phyloP scores from a whole-genome alignment of 2,888 invertebrate genomes.

The Anorthoa munda region DNA sequence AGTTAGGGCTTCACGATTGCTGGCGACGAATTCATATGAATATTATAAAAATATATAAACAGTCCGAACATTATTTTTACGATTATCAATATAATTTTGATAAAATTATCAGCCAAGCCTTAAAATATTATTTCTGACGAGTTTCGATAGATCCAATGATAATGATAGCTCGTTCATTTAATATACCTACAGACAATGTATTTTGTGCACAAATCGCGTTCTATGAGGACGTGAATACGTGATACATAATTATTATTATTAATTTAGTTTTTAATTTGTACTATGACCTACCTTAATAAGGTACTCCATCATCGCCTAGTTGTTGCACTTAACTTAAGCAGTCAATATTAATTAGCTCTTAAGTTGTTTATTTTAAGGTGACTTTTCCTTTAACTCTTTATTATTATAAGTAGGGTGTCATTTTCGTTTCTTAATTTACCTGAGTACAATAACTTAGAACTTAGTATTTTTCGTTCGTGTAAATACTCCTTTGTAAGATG shows the following conservation, averaged over 20 bases:
- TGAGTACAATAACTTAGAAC: conserved; percentile 83
- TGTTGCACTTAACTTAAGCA: conserved; percentile 59
- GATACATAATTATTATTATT: conserved; percentile 24
- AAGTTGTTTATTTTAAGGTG: conserved; percentile 70
- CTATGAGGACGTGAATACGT: conserved; percentile 35
- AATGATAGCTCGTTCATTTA: neutral
- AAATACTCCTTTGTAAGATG: conserved; percentile 83
- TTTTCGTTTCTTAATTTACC: conserved; percentile 78
- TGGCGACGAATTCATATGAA: conserved; percentile 16
- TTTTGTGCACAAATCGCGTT: conserved; percentile 45
- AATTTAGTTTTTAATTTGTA: conserved; percentile 29
- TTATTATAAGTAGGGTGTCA: conserved; percentile 72
- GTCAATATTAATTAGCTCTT: conserved; percentile 67
- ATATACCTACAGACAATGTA: conserved; percentile 9
- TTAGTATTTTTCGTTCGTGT: conserved; percentile 79
- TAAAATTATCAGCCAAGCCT: conserved; percentile 13
- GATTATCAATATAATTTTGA: conserved; percentile 1
- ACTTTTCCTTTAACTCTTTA: conserved; percentile 72
- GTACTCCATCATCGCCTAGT: conserved; percentile 31
- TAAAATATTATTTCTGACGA: neutral
- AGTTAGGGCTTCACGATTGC: conserved; percentile 28
- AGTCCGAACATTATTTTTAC: conserved; percentile 18
- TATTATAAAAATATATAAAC: neutral
- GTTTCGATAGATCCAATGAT: conserved; percentile 8
- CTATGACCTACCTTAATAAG: conserved; percentile 36